Conservation (phyloP, 2,797 vertebrate species). For the Channallabes apus region DNA sequence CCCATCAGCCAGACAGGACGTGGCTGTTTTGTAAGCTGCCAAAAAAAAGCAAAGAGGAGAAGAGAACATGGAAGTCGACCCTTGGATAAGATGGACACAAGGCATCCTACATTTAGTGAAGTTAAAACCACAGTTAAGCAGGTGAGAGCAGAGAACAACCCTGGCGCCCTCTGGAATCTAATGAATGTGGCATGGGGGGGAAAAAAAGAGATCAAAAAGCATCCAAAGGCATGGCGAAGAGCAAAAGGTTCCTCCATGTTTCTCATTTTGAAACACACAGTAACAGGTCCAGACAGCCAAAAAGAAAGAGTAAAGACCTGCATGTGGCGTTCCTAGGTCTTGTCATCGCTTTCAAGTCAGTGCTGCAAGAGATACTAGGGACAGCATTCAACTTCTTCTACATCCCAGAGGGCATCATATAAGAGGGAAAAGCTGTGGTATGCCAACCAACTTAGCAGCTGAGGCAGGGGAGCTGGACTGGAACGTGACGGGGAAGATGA, state of each 20-base stretch:
- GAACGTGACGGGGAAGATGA: too few relatives aligned
- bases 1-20: too few relatives aligned
- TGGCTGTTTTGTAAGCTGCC: too few relatives aligned
- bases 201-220: conserved; percentile 1
- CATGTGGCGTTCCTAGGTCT: background rate
- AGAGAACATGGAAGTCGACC: too few relatives aligned
- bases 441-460: too few relatives aligned
- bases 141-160: background rate
- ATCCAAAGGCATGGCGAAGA: conserved; percentile 13
- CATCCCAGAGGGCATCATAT: conserved; percentile 13
- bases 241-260: background rate
- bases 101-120: too few relatives aligned
- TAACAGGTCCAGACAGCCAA: background rate
- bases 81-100: too few relatives aligned
- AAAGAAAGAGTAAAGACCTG: background rate
- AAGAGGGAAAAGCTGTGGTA: background rate
- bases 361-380: background rate
- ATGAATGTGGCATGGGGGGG: conserved; percentile 16
- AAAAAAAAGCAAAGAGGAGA: too few relatives aligned
- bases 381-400: conserved; percentile 19
- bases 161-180: conserved; percentile 18
- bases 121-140: too few relatives aligned
- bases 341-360: conserved; percentile 3
- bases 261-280: background rate
- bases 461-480: too few relatives aligned